Conservation (phyloP, 2,888 invertebrate genomes). For the Xestia rhomboidea region DNA sequence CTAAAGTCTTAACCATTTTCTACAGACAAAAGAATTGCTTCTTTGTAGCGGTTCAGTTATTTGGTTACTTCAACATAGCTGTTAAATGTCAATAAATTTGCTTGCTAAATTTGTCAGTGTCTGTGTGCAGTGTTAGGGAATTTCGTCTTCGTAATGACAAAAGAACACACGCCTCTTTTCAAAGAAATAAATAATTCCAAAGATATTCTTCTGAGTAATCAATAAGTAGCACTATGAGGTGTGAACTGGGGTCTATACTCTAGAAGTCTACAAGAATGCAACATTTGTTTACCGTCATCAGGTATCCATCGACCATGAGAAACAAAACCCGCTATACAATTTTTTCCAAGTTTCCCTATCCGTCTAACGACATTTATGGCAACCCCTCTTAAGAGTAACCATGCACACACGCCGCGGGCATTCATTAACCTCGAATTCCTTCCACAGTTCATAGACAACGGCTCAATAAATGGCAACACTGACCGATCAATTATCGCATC, state of each 20-base stretch:
- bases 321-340: constrained; percentile 36
- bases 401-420: constrained; percentile 53
- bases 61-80: background rate
- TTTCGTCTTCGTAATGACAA: background rate
- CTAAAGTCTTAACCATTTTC: background rate
- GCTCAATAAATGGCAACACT: constrained; percentile 62
- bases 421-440: constrained; percentile 67
- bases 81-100: background rate
- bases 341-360: constrained; percentile 61
- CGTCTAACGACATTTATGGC: constrained; percentile 56
- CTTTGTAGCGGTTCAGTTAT: background rate
- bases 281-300: constrained; percentile 22
- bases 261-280: background rate
- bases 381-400: constrained; percentile 51
- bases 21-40: background rate
- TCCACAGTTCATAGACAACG: constrained; percentile 57
- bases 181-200: background rate
- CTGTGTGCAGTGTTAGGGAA: too few relatives aligned
- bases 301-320: constrained; percentile 31
- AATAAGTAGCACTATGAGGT: background rate
- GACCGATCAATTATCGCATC: constrained; percentile 54
- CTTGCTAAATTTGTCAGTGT: too few relatives aligned
- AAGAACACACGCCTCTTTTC: background rate
- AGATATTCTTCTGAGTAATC: background rate
- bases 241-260: background rate